A percentile compares a stretch with the other conserved stretches of the same genome.
Evolutionary conservation across 1,140 invertebrate species (phyloP).

Genomic region (Orchesella cincta): DNA sequence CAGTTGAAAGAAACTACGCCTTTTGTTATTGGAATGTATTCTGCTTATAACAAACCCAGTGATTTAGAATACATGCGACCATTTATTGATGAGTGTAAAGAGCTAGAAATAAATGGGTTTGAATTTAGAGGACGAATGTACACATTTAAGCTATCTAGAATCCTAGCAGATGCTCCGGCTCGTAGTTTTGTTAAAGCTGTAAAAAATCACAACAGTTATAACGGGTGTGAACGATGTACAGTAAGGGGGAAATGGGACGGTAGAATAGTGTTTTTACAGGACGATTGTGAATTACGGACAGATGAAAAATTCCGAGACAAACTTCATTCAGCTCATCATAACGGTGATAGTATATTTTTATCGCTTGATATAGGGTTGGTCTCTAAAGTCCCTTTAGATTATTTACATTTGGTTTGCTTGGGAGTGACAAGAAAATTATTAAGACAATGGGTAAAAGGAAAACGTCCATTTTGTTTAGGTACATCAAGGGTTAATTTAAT

Average conservation of each 20-base stretch:
- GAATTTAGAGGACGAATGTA: background rate
- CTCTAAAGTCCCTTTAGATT: slow-evolving; percentile 31
- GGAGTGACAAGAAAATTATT: slow-evolving; percentile 36
- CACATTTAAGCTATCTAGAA: slow-evolving; percentile 30
- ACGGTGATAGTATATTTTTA: background rate
- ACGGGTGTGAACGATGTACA: slow-evolving; percentile 36
- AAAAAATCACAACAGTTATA: slow-evolving; percentile 36
- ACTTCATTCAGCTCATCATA: slow-evolving; percentile 34
- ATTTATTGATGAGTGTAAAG: slow-evolving; percentile 43
- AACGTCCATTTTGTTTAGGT: background rate
- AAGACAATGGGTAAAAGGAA: slow-evolving; percentile 3
- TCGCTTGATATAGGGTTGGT: slow-evolving; percentile 35
- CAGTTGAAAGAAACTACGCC: slow-evolving; percentile 32
- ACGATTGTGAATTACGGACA: slow-evolving; percentile 4
- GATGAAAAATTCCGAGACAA: slow-evolving; percentile 28
- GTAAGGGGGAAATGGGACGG: slow-evolving; percentile 25
- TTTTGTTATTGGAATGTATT: slow-evolving; percentile 38
- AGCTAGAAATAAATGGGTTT: slow-evolving; percentile 34
- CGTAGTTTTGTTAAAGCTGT: slow-evolving; percentile 29
- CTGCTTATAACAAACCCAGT: background rate
- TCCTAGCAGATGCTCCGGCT: slow-evolving; percentile 40
- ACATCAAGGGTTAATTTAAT: too few relatives aligned
- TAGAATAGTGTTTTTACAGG: slow-evolving; percentile 16
- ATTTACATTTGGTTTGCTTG: slow-evolving; percentile 38
- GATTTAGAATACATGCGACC: slow-evolving; percentile 25